Base-by-base conservation (phyloP, 2,797 vertebrate genomes). In the Antrozous pallidus region DNA sequence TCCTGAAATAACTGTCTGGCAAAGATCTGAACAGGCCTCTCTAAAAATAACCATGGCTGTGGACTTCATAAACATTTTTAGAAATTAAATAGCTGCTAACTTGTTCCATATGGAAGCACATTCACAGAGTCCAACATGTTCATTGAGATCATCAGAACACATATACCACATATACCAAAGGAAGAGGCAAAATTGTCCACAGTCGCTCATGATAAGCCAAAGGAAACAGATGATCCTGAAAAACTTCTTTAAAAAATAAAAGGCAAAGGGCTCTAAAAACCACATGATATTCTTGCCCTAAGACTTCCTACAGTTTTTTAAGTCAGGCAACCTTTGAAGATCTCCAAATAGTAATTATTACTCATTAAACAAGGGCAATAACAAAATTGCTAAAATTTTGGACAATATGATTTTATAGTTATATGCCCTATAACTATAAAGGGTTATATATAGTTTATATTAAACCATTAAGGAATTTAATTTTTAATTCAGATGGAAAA, bases 21-120 rank as follows among this genome's bases (percentile, higher is more conserved):
- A 58, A 92, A 90, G 91, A 95, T 97, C 92, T 97, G 94, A 95
- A 91, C 74, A 78, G 93, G 79, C 88, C 77, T 96, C 84, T 94
- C 93, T 97, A 97, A 97, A 97, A 97, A 96, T 97, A 97, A 97
- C 96, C 96, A 94, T 84, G 71, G 83, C 88, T 95, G 71, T 95
- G 94, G 95, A 96, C 93, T 97, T 97, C 90, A 96, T 96, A 97
- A 97, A 97, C 95, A 97, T 97, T 97, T 97, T 97, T 80, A 93
- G 96, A 97, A 97, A 97, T 97, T 97, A 97, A 97, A 97, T 97
- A 97, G 92, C 95, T 97, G 96, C 95, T 97, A 97, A 97, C 93
- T 95, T 94, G 79, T 97, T 97, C 96, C 97, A 97, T 96, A 97
- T 97, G 96, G 93, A 86, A 95, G 85, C 83, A 92, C 73, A 97